Evolutionary conservation across 1,140 invertebrate genomes (phyloP).

Genomic region (Bombus pascuorum): DNA sequence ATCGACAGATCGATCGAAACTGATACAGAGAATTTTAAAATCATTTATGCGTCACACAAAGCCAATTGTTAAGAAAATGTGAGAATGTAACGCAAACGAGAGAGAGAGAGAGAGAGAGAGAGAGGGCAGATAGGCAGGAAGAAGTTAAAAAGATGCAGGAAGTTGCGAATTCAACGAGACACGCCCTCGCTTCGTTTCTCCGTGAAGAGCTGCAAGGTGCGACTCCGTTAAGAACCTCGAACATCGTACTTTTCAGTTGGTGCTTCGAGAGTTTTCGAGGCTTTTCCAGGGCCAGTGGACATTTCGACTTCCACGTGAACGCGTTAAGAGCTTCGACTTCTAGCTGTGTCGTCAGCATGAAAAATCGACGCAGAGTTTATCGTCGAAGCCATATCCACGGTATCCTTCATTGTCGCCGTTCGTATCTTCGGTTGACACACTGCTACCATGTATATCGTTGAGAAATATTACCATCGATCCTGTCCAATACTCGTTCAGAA

Average conservation of each 20-base stretch:
- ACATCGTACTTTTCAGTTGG: conserved; percentile 50
- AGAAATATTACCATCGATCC: not conserved
- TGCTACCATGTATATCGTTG: conserved; percentile 13
- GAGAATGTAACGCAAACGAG: not conserved
- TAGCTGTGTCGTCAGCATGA: conserved; percentile 43
- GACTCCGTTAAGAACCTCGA: conserved; percentile 38
- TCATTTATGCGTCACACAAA: too few species aligned
- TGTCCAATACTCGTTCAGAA: not conserved
- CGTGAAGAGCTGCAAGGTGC: not conserved
- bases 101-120: not conserved
- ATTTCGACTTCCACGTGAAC: conserved; percentile 54
- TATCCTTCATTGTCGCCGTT: conserved; percentile 32
- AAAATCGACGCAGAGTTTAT: conserved; percentile 57
- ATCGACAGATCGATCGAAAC: conserved; percentile 15
- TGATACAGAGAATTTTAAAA: not conserved
- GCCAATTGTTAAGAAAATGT: not conserved
- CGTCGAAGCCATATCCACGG: not conserved
- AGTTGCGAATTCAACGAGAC: conserved; percentile 38
- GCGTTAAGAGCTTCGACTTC: conserved; percentile 58
- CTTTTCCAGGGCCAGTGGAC: conserved; percentile 38
- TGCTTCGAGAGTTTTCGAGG: conserved; percentile 50
- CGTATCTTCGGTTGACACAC: conserved; percentile 32
- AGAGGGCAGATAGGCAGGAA: not conserved
- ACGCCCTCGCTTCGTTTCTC: conserved; percentile 43
- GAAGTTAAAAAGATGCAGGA: conserved; percentile 20